A percentile compares a stretch with the other conserved stretches of the same genome.
These are phyloP conservation scores for Zhuqinia jingwanae DNA, from an alignment of 2,888 invertebrate genomes.

Conservation along the genomic window DNA sequence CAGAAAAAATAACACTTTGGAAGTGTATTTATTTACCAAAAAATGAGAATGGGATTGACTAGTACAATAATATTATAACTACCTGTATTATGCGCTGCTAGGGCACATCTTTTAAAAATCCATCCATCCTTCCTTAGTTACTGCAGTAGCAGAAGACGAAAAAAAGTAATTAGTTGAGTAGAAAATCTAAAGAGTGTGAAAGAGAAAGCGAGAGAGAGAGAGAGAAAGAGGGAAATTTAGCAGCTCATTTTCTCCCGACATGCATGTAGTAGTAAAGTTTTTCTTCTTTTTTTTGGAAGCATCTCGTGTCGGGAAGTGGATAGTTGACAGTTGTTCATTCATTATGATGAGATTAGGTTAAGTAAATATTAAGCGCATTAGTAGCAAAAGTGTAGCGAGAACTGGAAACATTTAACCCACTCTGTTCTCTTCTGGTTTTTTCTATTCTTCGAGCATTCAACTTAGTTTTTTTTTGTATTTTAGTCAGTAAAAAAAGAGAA, in stretches of 20 bases:
- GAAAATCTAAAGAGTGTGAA: not conserved
- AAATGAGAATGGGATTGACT: too few relatives aligned
- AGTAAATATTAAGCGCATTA: conserved; percentile 47
- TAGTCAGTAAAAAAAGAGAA: not conserved
- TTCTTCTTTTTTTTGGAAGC: conserved; percentile 6
- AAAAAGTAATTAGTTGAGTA: not conserved
- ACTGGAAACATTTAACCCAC: conserved; percentile 34
- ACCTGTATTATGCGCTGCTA: too few relatives aligned
- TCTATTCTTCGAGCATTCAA: not conserved
- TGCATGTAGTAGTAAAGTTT: not conserved
- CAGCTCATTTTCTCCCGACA: conserved; percentile 23
- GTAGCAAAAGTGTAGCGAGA: conserved; percentile 5
- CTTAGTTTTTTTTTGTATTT: too few relatives aligned
- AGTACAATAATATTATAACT: too few relatives aligned
- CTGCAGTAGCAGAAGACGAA: too few relatives aligned
- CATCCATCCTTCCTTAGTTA: too few relatives aligned
- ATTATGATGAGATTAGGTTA: conserved; percentile 58
- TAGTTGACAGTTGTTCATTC: conserved; percentile 54
- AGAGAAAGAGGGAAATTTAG: conserved; percentile 28
- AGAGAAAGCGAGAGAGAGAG: not conserved
- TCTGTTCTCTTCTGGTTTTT: not conserved
- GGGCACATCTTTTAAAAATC: too few relatives aligned
- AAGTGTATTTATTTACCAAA: too few relatives aligned
- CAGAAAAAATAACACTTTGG: too few relatives aligned
- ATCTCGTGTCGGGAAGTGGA: conserved; percentile 4